A percentile compares a stretch with the other conserved stretches of the same genome.
phyloP scores from a whole-genome alignment of 2,797 vertebrate genomes.

The Nannoperca obscura region DNA sequence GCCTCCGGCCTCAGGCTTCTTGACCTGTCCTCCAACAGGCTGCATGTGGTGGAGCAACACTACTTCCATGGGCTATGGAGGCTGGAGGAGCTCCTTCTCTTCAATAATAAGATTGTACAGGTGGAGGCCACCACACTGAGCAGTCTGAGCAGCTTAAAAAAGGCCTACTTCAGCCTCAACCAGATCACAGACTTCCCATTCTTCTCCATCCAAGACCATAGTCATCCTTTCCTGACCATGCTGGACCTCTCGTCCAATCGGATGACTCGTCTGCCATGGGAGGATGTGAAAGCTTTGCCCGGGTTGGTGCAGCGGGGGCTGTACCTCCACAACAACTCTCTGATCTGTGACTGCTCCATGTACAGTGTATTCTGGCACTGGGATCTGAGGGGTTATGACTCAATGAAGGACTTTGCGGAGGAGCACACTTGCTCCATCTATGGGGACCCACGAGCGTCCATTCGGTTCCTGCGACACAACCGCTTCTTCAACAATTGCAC shows the following conservation, averaged over 20 bases:
- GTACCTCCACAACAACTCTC: conserved; percentile 94
- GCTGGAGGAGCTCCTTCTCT: conserved; percentile 92
- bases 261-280: conserved; percentile 86
- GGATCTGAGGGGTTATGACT: conserved; percentile 88
- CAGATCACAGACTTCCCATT: conserved; percentile 92
- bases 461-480: conserved; percentile 87
- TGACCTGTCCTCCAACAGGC: conserved; percentile 93
- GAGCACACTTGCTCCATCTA: conserved; percentile 90
- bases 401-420: conserved; percentile 86
- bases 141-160: conserved; percentile 85
- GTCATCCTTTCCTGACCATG: conserved; percentile 85
- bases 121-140: conserved; percentile 87
- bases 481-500: conserved; percentile 92
- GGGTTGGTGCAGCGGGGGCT: conserved; percentile 89
- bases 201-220: conserved; percentile 87
- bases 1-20: conserved; percentile 88
- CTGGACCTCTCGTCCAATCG: conserved; percentile 96
- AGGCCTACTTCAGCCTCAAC: conserved; percentile 94
- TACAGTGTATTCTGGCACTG: conserved; percentile 92
- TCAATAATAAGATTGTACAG: conserved; percentile 89
- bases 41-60: conserved; percentile 85
- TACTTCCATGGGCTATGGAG: conserved; percentile 90
- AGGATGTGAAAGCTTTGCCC: conserved; percentile 88
- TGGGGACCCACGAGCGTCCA: conserved; percentile 80
- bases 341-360: conserved; percentile 91